Evolutionary conservation across 2,797 vertebrate species (phyloP).

Genomic region (Psittacula derbiana): DNA sequence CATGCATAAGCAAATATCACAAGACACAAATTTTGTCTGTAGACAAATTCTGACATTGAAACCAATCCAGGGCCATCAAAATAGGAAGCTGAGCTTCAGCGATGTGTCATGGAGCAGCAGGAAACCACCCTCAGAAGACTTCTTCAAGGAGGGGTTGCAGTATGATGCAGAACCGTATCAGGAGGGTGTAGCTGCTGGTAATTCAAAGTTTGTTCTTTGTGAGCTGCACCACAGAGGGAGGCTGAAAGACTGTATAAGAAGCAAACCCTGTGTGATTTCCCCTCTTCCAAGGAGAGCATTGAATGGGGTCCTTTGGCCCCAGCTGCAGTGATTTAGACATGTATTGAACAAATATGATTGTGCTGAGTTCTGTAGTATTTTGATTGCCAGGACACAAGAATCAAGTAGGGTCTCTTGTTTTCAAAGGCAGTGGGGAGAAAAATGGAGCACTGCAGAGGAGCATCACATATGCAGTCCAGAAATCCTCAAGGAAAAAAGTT

Average conservation of each 20-base stretch:
- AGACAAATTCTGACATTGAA: background rate
- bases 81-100: background rate
- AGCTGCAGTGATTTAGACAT: background rate
- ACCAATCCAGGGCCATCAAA: background rate
- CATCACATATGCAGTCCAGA: background rate
- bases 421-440: background rate
- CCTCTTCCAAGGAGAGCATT: background rate
- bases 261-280: background rate
- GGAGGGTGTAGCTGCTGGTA: background rate
- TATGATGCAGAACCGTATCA: background rate
- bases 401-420: background rate
- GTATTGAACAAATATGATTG: background rate
- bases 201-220: background rate
- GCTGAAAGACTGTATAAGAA: background rate
- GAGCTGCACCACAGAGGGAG: fast-evolving
- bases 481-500: background rate
- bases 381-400: background rate
- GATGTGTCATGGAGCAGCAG: background rate
- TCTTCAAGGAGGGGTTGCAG: background rate
- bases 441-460: background rate
- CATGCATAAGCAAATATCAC: background rate
- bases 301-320: background rate
- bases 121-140: background rate
- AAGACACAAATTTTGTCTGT: background rate
- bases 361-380: background rate